A percentile compares a stretch with the other conserved stretches of the same genome.
Evolutionary conservation across 35 echinoderm and acorn worm genomes (phyloP).

Genomic region (Eucidaris tribuloides): DNA sequence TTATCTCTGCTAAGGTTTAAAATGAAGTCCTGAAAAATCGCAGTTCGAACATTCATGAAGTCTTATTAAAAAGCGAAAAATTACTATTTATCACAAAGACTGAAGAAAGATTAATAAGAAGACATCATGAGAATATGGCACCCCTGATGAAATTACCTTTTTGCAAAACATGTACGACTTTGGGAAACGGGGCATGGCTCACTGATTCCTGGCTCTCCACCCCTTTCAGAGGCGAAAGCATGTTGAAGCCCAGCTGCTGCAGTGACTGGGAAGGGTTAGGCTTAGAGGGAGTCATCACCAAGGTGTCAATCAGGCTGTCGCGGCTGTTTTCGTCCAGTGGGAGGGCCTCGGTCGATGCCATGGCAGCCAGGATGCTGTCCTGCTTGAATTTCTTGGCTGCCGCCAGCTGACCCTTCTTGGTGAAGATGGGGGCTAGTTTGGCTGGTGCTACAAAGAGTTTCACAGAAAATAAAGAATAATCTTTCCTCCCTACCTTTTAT

Average conservation of each 20-base stretch:
- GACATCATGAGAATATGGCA: background rate
- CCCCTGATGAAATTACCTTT: conserved; percentile 40
- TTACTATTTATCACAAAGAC: background rate
- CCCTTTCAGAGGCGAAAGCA: background rate
- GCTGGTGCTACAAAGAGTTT: conserved; percentile 26
- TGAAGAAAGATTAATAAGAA: background rate
- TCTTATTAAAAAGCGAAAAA: too few species aligned
- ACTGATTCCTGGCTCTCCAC: background rate
- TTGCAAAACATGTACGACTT: conserved; percentile 60
- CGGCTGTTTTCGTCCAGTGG: conserved; percentile 20
- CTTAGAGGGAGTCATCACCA: background rate
- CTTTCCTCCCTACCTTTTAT: background rate
- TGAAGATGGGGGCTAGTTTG: conserved; percentile 72
- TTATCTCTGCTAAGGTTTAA: too few species aligned
- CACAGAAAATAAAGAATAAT: background rate
- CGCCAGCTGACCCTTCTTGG: conserved; percentile 64
- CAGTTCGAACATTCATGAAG: too few species aligned
- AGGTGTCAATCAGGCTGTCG: conserved; percentile 21
- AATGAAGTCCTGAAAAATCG: too few species aligned
- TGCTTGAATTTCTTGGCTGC: conserved; percentile 56
- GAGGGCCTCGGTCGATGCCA: background rate
- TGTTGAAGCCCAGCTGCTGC: background rate
- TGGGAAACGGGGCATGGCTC: conserved; percentile 16
- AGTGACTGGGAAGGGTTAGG: too few species aligned
- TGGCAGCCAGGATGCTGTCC: background rate